Evolutionary conservation across 2,888 invertebrate genomes (phyloP).

Genomic region (Eucera pruinosa): DNA sequence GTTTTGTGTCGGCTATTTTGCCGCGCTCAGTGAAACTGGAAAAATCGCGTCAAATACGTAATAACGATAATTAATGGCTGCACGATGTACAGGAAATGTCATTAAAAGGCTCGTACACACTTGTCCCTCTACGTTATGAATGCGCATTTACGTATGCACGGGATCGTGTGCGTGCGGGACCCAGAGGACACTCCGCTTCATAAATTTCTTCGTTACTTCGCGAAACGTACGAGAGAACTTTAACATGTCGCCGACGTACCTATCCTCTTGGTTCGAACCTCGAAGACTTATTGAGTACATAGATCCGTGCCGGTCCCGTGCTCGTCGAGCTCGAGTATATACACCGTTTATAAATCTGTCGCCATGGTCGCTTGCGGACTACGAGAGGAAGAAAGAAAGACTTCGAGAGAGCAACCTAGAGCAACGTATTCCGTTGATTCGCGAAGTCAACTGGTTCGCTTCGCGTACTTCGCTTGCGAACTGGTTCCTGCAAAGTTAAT

Average conservation of each 20-base stretch:
- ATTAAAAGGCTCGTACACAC: slow-evolving; percentile 36
- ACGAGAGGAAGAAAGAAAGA: slow-evolving; percentile 11
- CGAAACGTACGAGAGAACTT: slow-evolving; percentile 62
- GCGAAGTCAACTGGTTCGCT: slow-evolving; percentile 31
- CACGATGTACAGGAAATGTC: slow-evolving; percentile 53
- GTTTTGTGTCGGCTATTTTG: background rate
- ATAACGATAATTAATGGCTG: slow-evolving; percentile 52
- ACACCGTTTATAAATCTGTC: slow-evolving; percentile 73
- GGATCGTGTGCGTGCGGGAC: slow-evolving; percentile 21
- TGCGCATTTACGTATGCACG: background rate
- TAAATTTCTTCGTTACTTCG: slow-evolving; percentile 74
- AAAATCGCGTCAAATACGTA: slow-evolving; percentile 43
- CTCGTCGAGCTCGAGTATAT: slow-evolving; percentile 53
- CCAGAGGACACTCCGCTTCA: slow-evolving; percentile 59
- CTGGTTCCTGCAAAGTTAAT: slow-evolving; percentile 36
- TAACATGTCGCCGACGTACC: slow-evolving; percentile 69
- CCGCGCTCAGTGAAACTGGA: background rate
- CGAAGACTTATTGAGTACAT: slow-evolving; percentile 72
- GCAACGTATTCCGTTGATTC: slow-evolving; percentile 34
- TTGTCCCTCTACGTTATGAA: slow-evolving; percentile 28
- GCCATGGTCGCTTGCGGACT: slow-evolving; percentile 10
- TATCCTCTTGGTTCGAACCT: slow-evolving; percentile 66
- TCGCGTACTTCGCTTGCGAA: slow-evolving; percentile 11
- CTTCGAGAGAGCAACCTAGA: slow-evolving; percentile 15
- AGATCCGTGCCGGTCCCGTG: slow-evolving; percentile 64